Percentiles rank a stretch among this genome's conserved stretches.
phyloP scores from a whole-genome alignment of 2,113 vertebrate species.

The Forbesichthys papilliferus region DNA sequence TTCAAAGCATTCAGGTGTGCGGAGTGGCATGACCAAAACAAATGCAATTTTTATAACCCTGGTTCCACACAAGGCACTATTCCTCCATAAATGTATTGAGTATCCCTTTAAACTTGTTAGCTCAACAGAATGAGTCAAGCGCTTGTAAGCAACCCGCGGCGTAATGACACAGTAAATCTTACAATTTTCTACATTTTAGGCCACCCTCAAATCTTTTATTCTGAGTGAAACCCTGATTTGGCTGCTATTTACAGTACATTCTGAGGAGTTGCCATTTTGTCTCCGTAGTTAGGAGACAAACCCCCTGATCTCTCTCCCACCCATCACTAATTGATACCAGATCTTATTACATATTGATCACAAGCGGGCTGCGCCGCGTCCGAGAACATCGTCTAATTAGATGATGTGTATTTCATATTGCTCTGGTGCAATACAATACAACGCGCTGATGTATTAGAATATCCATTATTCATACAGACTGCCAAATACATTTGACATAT shows the following conservation, averaged over 20 bases:
- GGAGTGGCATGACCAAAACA: too few relatives aligned
- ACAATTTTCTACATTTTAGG: conserved; percentile 44
- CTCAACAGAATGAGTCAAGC: conserved; percentile 36
- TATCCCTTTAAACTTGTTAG: conserved; percentile 26
- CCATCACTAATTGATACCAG: conserved; percentile 71
- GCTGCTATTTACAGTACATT: conserved; percentile 43
- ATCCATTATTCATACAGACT: conserved; percentile 66
- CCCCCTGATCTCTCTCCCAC: conserved; percentile 1
- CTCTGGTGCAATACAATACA: conserved; percentile 67
- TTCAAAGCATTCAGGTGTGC: too few relatives aligned
- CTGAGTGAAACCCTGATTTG: conserved; percentile 24
- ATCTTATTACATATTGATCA: conserved; percentile 74
- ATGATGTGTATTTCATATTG: conserved; percentile 69
- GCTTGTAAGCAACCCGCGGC: conserved; percentile 38
- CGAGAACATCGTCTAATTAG: conserved; percentile 66
- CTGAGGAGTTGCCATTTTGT: conserved; percentile 36
- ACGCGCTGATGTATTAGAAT: conserved; percentile 60
- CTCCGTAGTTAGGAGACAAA: conserved; percentile 28
- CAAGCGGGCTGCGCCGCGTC: conserved; percentile 58
- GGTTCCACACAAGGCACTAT: too few relatives aligned
- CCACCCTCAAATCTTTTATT: conserved; percentile 50
- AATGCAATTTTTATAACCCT: too few relatives aligned
- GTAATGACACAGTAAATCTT: conserved; percentile 49
- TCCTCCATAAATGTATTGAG: too few relatives aligned
- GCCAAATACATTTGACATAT: conserved; percentile 64